Evolutionary conservation across 2,888 invertebrate genomes (phyloP).

Genomic region (Listrodromus nycthemerus): DNA sequence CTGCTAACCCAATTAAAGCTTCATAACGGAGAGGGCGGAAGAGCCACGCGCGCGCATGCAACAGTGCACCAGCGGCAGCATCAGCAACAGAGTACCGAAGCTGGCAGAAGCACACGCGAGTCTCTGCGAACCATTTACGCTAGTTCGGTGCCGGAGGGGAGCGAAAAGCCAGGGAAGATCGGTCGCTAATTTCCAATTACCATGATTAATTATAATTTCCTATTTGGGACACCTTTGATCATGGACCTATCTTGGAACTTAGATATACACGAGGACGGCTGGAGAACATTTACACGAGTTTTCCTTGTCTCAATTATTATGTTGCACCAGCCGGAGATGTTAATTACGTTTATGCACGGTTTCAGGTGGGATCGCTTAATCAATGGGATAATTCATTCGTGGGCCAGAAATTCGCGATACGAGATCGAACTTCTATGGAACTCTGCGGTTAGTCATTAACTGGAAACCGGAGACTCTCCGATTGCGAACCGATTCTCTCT

Average conservation of each 20-base stretch:
- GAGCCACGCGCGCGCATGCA: slow-evolving; percentile 60
- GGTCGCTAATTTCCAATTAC: slow-evolving; percentile 83
- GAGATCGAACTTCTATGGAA: not conserved
- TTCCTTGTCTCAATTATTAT: not conserved
- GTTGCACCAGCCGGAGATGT: too few species aligned
- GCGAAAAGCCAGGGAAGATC: slow-evolving; percentile 76
- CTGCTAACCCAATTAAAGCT: slow-evolving; percentile 80
- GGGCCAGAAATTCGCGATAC: not conserved
- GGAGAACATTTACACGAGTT: not conserved
- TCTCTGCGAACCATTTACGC: slow-evolving; percentile 45
- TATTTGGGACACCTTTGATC: slow-evolving; percentile 82
- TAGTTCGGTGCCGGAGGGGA: slow-evolving; percentile 13
- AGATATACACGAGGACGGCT: not conserved
- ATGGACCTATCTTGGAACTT: slow-evolving; percentile 65
- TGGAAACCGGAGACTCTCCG: not conserved
- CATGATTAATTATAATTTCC: slow-evolving; percentile 82
- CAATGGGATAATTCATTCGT: not conserved
- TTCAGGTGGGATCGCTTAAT: not conserved
- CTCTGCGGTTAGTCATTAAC: not conserved
- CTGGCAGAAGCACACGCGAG: slow-evolving; percentile 34
- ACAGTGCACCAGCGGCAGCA: not conserved
- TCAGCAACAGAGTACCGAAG: not conserved
- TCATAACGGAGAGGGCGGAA: slow-evolving; percentile 73
- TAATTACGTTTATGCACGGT: not conserved
- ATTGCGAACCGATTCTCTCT: not conserved